Conservation (phyloP, 2,888 invertebrate species). For the Ormyrus nitidulus region DNA sequence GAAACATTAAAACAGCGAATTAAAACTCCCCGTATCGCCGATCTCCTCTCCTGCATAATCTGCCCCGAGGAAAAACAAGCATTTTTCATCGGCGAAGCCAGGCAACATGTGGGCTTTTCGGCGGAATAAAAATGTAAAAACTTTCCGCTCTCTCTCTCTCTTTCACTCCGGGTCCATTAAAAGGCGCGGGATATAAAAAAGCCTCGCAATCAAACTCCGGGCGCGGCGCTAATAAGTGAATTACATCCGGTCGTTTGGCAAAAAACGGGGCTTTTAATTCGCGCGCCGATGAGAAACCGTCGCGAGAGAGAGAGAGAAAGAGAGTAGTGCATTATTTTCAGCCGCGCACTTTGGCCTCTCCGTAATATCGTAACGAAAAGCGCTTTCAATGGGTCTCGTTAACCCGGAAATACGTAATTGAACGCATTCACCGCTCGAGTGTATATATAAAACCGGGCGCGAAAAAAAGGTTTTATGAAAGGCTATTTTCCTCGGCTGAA, state of each 20-base stretch:
- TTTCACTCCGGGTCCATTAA: background rate
- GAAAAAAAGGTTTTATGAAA: slow-evolving; percentile 37
- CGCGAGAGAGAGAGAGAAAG: background rate
- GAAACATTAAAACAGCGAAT: too few species aligned
- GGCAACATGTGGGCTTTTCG: slow-evolving; percentile 1
- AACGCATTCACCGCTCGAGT: slow-evolving; percentile 49
- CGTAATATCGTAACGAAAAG: slow-evolving; percentile 52
- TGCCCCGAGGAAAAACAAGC: too few species aligned
- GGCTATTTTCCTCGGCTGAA: slow-evolving; percentile 40
- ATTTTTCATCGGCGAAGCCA: too few species aligned
- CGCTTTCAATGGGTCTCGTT: slow-evolving; percentile 55
- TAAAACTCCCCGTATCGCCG: too few species aligned
- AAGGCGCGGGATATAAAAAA: background rate
- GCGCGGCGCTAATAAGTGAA: slow-evolving; percentile 10
- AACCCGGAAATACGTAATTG: slow-evolving; percentile 56
- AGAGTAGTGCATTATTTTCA: slow-evolving; percentile 11
- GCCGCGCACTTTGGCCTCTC: slow-evolving; percentile 30
- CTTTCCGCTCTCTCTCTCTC: slow-evolving; percentile 1
- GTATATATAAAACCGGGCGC: slow-evolving; percentile 21
- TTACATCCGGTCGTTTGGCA: background rate
- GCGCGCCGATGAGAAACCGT: background rate
- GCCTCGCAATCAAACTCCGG: background rate
- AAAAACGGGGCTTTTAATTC: slow-evolving; percentile 9
- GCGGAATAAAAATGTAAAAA: background rate
- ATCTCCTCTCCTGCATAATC: too few species aligned